These are phyloP conservation scores for Ceratoteleas bidentatus DNA, from an alignment of 1,140 invertebrate species.

Conservation along the genomic window DNA sequence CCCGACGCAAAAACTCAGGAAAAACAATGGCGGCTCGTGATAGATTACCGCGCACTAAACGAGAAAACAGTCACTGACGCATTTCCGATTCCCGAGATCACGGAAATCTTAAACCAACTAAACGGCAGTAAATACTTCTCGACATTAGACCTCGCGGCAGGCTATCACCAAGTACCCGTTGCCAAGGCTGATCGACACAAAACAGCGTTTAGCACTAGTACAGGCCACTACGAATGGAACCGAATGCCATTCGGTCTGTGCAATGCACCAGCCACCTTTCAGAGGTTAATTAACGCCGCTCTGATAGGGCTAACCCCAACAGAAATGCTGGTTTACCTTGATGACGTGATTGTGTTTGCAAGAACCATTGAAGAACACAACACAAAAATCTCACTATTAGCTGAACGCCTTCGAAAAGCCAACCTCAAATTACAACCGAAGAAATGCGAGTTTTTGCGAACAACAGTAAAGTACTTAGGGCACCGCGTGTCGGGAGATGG, in stretches of 20 bases:
- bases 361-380: not conserved
- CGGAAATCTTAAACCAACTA: not conserved
- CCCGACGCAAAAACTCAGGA: not conserved
- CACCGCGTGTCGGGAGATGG: not conserved
- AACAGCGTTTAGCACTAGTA: not conserved
- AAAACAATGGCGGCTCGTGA: not conserved
- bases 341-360: not conserved
- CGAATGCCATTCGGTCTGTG: not conserved
- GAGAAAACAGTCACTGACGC: not conserved
- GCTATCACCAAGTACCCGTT: slow-evolving; percentile 1
- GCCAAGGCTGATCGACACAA: not conserved
- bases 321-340: not conserved
- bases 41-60: not conserved
- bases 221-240: not conserved
- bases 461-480: not conserved
- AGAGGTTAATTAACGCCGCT: not conserved
- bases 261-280: not conserved
- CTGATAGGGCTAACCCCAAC: not conserved
- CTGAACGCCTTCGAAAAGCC: not conserved
- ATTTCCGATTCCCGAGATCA: not conserved
- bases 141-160: not conserved
- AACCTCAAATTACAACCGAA: not conserved
- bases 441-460: not conserved
- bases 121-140: not conserved
- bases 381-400: not conserved